Conservation (phyloP, 2,113 vertebrate genomes). For the Callipepla californica region DNA sequence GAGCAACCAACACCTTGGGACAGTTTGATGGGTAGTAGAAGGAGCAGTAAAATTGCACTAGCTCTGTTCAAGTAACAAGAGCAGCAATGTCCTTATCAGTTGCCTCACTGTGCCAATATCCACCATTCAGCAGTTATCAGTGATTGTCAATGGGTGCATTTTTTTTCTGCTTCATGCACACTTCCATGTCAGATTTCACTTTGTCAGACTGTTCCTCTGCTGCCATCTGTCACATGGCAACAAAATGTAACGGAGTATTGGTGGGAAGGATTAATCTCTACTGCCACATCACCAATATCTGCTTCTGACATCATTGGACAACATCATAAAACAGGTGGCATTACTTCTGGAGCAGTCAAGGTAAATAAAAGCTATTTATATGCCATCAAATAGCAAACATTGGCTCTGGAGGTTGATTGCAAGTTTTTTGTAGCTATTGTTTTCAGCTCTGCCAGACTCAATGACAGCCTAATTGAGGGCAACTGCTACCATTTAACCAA, state of each 20-base stretch:
- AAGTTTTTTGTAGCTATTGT: constrained; percentile 14
- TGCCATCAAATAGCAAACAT: constrained; percentile 7
- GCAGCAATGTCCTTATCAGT: neutral
- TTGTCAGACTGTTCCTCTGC: neutral
- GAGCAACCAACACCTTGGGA: neutral
- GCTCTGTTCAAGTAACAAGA: neutral
- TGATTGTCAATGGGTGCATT: neutral
- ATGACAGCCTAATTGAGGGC: neutral
- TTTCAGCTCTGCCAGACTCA: neutral
- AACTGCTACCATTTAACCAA: neutral
- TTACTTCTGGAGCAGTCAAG: neutral
- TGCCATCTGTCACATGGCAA: neutral
- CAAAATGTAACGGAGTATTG: neutral
- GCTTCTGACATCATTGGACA: neutral
- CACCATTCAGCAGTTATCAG: too few relatives aligned
- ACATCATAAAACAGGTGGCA: neutral
- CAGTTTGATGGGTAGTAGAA: neutral
- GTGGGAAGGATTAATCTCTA: neutral
- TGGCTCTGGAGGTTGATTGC: neutral
- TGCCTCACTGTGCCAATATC: too few relatives aligned
- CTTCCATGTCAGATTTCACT: neutral
- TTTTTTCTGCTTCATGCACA: neutral
- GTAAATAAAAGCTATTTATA: constrained; percentile 12
- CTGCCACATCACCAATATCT: neutral
- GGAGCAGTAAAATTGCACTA: neutral